phyloP scores from a whole-genome alignment of 2,113 vertebrate genomes.

The Eulemur rufifrons region DNA sequence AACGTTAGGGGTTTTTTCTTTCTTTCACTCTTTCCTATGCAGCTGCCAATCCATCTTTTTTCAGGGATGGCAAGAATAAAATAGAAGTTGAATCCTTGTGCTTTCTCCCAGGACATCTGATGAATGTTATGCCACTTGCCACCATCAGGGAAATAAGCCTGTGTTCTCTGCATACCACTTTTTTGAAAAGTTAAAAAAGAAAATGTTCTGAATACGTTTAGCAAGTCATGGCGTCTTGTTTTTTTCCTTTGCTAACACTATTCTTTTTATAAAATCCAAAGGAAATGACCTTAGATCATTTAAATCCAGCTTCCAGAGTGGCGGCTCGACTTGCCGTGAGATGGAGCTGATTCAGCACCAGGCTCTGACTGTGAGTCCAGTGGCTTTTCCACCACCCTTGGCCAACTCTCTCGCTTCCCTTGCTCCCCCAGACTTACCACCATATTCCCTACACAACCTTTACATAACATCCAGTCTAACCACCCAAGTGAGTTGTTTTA shows the following conservation, averaged over 20 bases:
- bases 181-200: neutral
- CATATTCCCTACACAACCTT: too few species aligned
- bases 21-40: neutral
- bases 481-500: neutral
- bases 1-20: too few species aligned
- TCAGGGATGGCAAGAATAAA: neutral
- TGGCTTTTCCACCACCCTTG: neutral
- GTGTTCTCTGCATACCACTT: neutral
- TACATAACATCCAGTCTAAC: neutral
- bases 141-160: neutral
- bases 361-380: neutral
- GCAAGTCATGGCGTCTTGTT: neutral
- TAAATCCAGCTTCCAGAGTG: neutral
- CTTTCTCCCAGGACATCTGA: conserved; percentile 7
- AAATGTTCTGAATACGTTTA: neutral
- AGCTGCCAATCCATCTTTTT: neutral
- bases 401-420: neutral
- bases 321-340: neutral
- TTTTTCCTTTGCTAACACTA: neutral
- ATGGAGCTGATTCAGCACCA: neutral
- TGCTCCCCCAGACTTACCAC: neutral
- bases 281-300: neutral
- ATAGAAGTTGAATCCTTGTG: neutral
- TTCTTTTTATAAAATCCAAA: neutral
- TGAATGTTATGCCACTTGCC: neutral